Evolutionary conservation across 1,140 invertebrate genomes (phyloP).

Genomic region (Drosophila carrolli): DNA sequence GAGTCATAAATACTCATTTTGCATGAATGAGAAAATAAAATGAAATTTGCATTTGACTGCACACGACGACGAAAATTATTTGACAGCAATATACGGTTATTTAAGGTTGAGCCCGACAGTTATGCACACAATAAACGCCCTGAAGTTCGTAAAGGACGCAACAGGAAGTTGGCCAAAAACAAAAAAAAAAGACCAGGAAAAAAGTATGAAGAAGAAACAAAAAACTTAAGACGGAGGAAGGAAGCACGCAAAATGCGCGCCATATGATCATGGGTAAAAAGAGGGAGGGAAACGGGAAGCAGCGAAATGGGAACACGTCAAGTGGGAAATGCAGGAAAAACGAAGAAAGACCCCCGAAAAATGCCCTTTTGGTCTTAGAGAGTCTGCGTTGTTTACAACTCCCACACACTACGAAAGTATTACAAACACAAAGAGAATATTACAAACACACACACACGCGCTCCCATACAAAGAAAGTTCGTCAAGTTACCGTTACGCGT

Average conservation of each 20-base stretch:
- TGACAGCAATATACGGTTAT: slow-evolving; percentile 67
- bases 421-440: slow-evolving; percentile 25
- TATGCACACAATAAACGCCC: slow-evolving; percentile 79
- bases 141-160: slow-evolving; percentile 68
- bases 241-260: slow-evolving; percentile 79
- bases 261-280: slow-evolving; percentile 74
- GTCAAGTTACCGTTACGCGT: slow-evolving; percentile 33
- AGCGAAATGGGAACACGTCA: slow-evolving; percentile 75
- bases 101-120: slow-evolving; percentile 62
- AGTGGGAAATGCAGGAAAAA: slow-evolving; percentile 68
- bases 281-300: slow-evolving; percentile 38
- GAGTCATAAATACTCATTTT: slow-evolving; percentile 73
- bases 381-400: slow-evolving; percentile 67
- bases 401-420: slow-evolving; percentile 6
- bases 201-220: slow-evolving; percentile 9
- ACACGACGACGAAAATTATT: slow-evolving; percentile 69
- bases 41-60: slow-evolving; percentile 79
- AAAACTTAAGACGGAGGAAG: slow-evolving; percentile 25
- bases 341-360: slow-evolving; percentile 17
- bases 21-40: slow-evolving; percentile 79
- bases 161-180: slow-evolving; percentile 60
- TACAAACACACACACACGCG: not conserved
- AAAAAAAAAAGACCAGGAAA: slow-evolving; percentile 6
- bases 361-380: slow-evolving; percentile 35
- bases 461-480: slow-evolving; percentile 9